Percentiles rank a stretch among this genome's conserved stretches.
phyloP scores from a whole-genome alignment of 2,888 invertebrate genomes.

The Patella depressa region DNA sequence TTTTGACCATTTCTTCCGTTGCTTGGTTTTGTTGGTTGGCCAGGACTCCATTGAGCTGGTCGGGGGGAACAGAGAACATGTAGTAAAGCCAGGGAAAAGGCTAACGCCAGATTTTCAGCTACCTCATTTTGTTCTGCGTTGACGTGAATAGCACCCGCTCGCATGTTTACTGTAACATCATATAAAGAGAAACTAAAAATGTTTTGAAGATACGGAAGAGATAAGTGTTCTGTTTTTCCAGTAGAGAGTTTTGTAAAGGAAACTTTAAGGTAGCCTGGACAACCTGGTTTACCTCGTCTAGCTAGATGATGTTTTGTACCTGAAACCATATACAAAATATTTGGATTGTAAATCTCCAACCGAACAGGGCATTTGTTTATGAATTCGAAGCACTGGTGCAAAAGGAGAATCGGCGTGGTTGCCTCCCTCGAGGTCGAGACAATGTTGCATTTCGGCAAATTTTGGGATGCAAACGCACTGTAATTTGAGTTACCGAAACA shows the following conservation, averaged over 20 bases:
- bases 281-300: constrained; percentile 62
- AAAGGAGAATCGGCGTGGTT: too few species aligned
- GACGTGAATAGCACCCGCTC: constrained; percentile 58
- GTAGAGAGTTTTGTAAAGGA: constrained; percentile 55
- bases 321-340: constrained; percentile 4
- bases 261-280: constrained; percentile 63
- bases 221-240: constrained; percentile 48
- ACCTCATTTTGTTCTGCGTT: constrained; percentile 59
- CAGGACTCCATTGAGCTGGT: constrained; percentile 40
- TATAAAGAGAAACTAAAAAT: constrained; percentile 50
- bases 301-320: constrained; percentile 37
- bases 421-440: too few species aligned
- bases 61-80: constrained; percentile 74
- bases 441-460: too few species aligned
- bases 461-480: too few species aligned
- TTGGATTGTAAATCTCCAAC: too few species aligned
- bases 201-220: constrained; percentile 49
- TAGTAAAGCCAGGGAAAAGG: constrained; percentile 73
- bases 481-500: too few species aligned
- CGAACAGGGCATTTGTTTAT: too few species aligned
- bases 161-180: constrained; percentile 58
- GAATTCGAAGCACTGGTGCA: too few species aligned
- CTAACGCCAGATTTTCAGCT: constrained; percentile 72
- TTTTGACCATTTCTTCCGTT: constrained; percentile 22
- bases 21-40: constrained; percentile 29